These are phyloP conservation scores for Palloptera scutellata DNA, from an alignment of 2,888 invertebrate genomes.

Conservation along the genomic window DNA sequence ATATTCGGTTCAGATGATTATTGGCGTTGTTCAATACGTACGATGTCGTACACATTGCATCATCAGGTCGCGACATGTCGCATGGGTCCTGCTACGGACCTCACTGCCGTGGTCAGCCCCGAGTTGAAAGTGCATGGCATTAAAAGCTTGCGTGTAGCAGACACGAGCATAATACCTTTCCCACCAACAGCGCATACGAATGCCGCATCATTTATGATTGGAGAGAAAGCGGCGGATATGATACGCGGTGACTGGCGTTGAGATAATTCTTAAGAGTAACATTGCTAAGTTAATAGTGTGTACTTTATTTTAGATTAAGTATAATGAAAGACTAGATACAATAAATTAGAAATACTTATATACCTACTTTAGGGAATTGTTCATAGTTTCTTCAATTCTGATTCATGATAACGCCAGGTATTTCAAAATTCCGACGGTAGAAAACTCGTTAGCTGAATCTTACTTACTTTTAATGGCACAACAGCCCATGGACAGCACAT, in stretches of 20 bases:
- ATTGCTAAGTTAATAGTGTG: background rate
- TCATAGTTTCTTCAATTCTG: background rate
- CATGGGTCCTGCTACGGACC: constrained; percentile 74
- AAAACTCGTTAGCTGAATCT: too few species aligned
- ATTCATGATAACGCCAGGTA: too few species aligned
- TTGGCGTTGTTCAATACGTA: constrained; percentile 74
- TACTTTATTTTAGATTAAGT: constrained; percentile 1
- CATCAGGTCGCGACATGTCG: constrained; percentile 76
- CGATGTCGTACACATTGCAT: constrained; percentile 70
- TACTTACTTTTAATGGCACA: too few species aligned
- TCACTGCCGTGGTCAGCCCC: constrained; percentile 72
- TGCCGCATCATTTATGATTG: constrained; percentile 76
- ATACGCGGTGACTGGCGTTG: constrained; percentile 67
- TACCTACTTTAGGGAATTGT: background rate
- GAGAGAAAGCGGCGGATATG: constrained; percentile 75
- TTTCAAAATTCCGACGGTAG: too few species aligned
- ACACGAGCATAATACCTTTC: constrained; percentile 74
- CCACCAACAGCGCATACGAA: constrained; percentile 74
- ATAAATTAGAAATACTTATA: constrained; percentile 3
- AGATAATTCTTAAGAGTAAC: background rate
- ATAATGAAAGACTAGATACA: background rate
- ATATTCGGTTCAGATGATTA: constrained; percentile 71
- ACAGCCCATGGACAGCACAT: too few species aligned
- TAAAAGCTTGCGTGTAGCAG: constrained; percentile 70
- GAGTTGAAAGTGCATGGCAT: constrained; percentile 71